Conservation (phyloP, 2,888 invertebrate genomes). For the Cremastobaeus sp. region DNA sequence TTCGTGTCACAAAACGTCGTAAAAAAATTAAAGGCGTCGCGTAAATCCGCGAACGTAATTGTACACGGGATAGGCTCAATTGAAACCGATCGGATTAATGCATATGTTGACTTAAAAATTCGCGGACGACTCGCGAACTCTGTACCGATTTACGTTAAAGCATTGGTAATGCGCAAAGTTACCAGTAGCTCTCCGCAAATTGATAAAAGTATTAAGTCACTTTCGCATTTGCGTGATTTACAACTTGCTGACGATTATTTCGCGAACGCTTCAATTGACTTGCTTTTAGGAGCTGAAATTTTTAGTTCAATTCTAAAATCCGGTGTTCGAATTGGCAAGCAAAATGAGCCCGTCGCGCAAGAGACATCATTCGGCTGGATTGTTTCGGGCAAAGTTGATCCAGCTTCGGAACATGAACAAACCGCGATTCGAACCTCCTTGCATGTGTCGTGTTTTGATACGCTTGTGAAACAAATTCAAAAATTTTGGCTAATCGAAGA, state of each 20-base stretch:
- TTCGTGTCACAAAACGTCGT: constrained; percentile 10
- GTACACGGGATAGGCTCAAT: constrained; percentile 11
- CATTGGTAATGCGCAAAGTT: too few species aligned
- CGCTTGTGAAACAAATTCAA: not conserved
- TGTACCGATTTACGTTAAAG: too few species aligned
- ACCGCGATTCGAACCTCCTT: not conserved
- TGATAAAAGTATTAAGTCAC: too few species aligned
- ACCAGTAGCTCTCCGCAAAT: too few species aligned
- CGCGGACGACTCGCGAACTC: too few species aligned
- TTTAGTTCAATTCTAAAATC: constrained; percentile 14
- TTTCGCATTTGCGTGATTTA: constrained; percentile 7
- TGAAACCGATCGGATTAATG: too few species aligned
- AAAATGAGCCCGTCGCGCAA: constrained; percentile 14
- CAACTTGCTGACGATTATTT: constrained; percentile 10
- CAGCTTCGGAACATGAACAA: too few species aligned
- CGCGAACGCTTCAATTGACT: not conserved
- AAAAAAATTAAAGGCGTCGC: too few species aligned
- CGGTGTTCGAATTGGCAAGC: constrained; percentile 8
- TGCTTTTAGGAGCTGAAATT: constrained; percentile 20
- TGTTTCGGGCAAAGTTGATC: too few species aligned
- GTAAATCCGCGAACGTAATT: too few species aligned
- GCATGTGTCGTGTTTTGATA: not conserved
- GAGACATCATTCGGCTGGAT: constrained; percentile 14
- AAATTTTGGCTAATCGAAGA: constrained; percentile 13
- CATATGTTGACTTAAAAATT: too few species aligned